phyloP scores from a whole-genome alignment of 1,140 invertebrate genomes.

The Caenorhabditis tropicalis region DNA sequence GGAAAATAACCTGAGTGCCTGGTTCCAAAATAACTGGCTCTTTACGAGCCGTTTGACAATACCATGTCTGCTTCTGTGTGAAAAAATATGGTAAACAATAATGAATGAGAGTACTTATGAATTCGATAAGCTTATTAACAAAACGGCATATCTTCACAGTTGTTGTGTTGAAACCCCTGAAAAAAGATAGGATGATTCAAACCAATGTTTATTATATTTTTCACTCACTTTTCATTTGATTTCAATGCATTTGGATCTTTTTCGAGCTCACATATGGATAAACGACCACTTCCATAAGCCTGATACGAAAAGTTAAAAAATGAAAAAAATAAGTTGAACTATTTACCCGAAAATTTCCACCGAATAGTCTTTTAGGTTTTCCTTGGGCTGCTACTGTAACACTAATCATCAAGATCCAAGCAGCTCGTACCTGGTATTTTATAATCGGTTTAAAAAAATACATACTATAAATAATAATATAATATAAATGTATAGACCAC shows the following conservation, averaged over 20 bases:
- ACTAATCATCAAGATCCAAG: conserved; percentile 8
- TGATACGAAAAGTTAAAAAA: not conserved
- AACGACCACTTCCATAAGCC: conserved; percentile 46
- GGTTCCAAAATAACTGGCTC: not conserved
- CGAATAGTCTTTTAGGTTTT: conserved; percentile 12
- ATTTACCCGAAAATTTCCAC: conserved; percentile 36
- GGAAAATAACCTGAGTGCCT: not conserved
- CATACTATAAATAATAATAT: too few relatives aligned
- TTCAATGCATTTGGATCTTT: conserved; percentile 11
- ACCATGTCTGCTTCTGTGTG: not conserved
- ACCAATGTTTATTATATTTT: too few relatives aligned
- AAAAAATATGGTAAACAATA: conserved; percentile 2
- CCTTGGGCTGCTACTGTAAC: conserved; percentile 49
- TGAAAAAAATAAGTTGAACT: not conserved
- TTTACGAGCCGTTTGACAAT: not conserved
- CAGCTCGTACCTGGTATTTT: too few relatives aligned
- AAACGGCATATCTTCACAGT: not conserved
- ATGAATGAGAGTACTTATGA: not conserved
- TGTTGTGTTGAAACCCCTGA: not conserved
- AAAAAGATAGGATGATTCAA: not conserved
- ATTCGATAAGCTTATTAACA: conserved; percentile 11
- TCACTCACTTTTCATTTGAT: not conserved
- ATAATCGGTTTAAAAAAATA: too few relatives aligned
- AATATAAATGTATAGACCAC: too few relatives aligned
- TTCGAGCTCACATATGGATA: conserved; percentile 45